These are phyloP conservation scores for Hassar affinis DNA, from an alignment of 2,113 vertebrate species.

Conservation along the genomic window DNA sequence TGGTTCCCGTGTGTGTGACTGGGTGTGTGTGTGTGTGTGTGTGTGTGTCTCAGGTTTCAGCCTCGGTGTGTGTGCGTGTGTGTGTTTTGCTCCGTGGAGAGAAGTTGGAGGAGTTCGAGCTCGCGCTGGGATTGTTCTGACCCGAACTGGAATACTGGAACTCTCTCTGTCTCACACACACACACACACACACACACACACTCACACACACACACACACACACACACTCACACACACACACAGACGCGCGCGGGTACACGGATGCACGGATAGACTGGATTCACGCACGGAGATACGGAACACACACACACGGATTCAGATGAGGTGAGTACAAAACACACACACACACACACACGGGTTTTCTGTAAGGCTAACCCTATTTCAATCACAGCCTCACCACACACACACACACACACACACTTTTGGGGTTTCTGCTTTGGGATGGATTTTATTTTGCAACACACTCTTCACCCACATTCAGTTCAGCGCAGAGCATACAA, in stretches of 20 bases:
- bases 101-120: constrained; percentile 54
- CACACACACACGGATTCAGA: constrained; percentile 57
- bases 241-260: not conserved
- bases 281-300: constrained; percentile 28
- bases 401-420: not conserved
- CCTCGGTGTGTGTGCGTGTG: not conserved
- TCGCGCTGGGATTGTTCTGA: constrained; percentile 36
- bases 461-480: not conserved
- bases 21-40: not conserved
- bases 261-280: not conserved
- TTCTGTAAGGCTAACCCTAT: constrained; percentile 3
- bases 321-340: constrained; percentile 63
- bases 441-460: not conserved
- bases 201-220: not conserved
- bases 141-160: constrained; percentile 41
- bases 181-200: too few relatives aligned
- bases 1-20: not conserved
- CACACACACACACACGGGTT: constrained; percentile 14
- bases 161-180: too few relatives aligned
- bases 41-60: constrained; percentile 34
- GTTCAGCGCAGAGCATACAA: not conserved
- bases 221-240: not conserved
- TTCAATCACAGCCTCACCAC: not conserved
- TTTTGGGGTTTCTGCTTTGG: not conserved
- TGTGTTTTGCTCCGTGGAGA: constrained; percentile 14